phyloP scores from a whole-genome alignment of 2,888 invertebrate genomes.

The Myopa testacea region DNA sequence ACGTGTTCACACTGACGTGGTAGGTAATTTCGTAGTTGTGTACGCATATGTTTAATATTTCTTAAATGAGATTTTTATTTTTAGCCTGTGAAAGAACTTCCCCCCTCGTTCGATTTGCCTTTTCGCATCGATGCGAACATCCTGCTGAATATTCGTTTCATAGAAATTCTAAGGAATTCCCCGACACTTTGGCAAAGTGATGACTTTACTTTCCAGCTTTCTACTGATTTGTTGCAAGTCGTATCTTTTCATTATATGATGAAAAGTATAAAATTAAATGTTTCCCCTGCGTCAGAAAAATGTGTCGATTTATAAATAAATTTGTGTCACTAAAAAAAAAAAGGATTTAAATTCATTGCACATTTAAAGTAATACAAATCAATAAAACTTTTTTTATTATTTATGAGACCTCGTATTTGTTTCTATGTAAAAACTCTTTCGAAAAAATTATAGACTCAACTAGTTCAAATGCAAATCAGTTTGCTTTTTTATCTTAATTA shows the following conservation, averaged over 20 bases:
- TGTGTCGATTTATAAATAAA: too few relatives aligned
- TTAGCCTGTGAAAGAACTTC: constrained; percentile 1
- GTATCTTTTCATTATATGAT: neutral
- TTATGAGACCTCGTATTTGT: too few relatives aligned
- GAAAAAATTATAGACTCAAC: too few relatives aligned
- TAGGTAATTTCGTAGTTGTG: neutral
- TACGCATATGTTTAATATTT: neutral
- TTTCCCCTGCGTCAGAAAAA: too few relatives aligned
- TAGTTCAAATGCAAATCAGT: too few relatives aligned
- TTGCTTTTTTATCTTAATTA: too few relatives aligned
- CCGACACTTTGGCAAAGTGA: neutral
- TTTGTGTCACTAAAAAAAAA: too few relatives aligned
- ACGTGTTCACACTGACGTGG: neutral
- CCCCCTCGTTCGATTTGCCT: constrained; percentile 3
- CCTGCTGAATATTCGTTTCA: neutral
- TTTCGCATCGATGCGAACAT: constrained; percentile 11
- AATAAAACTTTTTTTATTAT: too few relatives aligned
- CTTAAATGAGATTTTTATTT: neutral
- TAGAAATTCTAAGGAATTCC: constrained; percentile 1
- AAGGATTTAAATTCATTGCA: too few relatives aligned
- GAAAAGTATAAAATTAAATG: too few relatives aligned
- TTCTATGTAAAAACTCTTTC: too few relatives aligned
- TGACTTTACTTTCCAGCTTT: constrained; percentile 10
- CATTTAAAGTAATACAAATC: too few relatives aligned
- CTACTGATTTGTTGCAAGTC: neutral